Conservation (phyloP, 2,888 invertebrate genomes). For the Euplexia lucipara region DNA sequence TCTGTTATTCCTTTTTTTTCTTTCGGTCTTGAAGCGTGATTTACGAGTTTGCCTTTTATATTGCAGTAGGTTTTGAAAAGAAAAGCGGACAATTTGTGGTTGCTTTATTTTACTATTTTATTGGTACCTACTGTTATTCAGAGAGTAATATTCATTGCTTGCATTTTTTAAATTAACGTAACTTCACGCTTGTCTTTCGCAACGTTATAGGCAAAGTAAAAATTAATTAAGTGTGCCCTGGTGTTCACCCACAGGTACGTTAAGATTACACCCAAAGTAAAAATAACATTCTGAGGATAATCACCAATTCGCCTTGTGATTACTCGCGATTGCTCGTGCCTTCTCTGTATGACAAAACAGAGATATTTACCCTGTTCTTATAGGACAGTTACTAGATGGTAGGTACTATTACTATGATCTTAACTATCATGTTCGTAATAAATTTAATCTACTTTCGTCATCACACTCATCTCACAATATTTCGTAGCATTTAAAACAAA, state of each 20-base stretch:
- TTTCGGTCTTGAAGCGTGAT: constrained; percentile 45
- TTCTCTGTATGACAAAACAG: too few species aligned
- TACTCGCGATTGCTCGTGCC: too few species aligned
- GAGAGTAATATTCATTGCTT: constrained; percentile 13
- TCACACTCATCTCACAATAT: constrained; percentile 9
- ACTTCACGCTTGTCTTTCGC: too few species aligned
- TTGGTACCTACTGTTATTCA: constrained; percentile 8
- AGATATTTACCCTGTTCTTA: too few species aligned
- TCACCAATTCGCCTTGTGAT: too few species aligned
- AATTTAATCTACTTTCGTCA: background rate
- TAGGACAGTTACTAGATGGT: too few species aligned
- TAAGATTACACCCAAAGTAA: too few species aligned
- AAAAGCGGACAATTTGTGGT: constrained; percentile 14
- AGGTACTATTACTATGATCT: too few species aligned
- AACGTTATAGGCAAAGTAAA: too few species aligned
- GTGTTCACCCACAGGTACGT: too few species aligned
- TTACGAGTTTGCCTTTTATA: constrained; percentile 40
- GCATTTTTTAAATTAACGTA: background rate
- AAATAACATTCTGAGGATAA: too few species aligned
- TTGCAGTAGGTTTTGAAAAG: constrained; percentile 26
- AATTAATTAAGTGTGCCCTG: too few species aligned
- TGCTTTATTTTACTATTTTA: background rate
- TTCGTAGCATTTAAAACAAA: background rate
- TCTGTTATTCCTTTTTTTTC: constrained; percentile 57
- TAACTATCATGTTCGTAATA: background rate